These are phyloP conservation scores for Rhyzopertha dominica DNA, from an alignment of 1,140 invertebrate genomes.

Conservation along the genomic window DNA sequence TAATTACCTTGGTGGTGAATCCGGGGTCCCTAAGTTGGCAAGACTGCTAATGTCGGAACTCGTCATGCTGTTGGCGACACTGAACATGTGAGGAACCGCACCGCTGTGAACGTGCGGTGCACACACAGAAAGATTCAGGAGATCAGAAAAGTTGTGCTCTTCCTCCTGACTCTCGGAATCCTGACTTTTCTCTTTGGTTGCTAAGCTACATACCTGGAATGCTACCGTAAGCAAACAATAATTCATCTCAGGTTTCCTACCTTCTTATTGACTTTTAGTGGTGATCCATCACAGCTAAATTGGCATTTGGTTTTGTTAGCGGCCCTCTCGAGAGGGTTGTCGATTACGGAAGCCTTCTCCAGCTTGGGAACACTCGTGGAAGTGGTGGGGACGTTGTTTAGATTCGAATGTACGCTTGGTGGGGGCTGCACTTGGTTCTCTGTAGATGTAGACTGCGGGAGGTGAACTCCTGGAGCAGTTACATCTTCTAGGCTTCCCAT, in stretches of 20 bases:
- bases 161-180: constrained; percentile 37
- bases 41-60: constrained; percentile 63
- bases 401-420: constrained; percentile 2
- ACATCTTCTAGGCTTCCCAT: constrained; percentile 65
- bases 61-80: constrained; percentile 53
- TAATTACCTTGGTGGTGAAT: constrained; percentile 71
- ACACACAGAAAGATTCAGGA: constrained; percentile 40
- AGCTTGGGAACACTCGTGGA: constrained; percentile 8
- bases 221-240: no score
- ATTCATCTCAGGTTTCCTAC: constrained; percentile 3
- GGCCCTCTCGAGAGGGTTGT: no score
- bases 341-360: no score
- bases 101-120: constrained; percentile 35
- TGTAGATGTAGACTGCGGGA: constrained; percentile 10
- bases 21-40: constrained; percentile 55
- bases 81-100: constrained; percentile 27
- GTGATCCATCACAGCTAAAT: constrained; percentile 30
- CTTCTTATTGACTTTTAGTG: constrained; percentile 10
- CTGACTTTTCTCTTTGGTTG: constrained; percentile 25
- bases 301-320: constrained; percentile 25
- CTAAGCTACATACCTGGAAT: no score
- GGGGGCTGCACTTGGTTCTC: constrained; percentile 12
- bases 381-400: constrained; percentile 7
- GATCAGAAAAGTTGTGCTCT: constrained; percentile 39
- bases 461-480: constrained; percentile 44